Conservation (phyloP, 1,140 invertebrate species). For the Tribolium castaneum region DNA sequence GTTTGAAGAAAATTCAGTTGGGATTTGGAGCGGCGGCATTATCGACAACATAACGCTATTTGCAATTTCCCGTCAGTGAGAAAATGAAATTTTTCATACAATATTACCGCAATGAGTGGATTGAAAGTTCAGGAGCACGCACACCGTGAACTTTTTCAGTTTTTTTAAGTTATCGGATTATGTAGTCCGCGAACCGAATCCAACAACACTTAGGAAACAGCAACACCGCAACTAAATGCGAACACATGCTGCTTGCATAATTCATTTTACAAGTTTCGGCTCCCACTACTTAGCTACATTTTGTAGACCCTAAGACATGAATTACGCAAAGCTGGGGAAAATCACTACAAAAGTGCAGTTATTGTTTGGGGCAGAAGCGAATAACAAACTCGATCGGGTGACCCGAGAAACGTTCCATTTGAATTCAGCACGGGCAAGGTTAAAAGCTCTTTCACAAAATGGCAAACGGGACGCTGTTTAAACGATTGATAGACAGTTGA, state of each 20-base stretch:
- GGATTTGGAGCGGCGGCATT: not conserved
- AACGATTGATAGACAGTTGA: conserved; percentile 26
- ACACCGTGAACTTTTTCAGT: conserved; percentile 7
- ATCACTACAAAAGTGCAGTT: not conserved
- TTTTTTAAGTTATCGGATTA: conserved; percentile 5
- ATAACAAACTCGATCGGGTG: conserved; percentile 15
- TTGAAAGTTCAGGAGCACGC: not conserved
- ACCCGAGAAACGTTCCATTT: conserved; percentile 9
- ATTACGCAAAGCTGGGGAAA: not conserved
- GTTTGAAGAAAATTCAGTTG: not conserved
- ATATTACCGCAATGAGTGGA: not conserved
- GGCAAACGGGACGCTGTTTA: conserved; percentile 6
- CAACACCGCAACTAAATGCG: conserved; percentile 31
- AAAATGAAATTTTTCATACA: not conserved
- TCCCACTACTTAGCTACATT: not conserved
- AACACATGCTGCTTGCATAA: conserved; percentile 35
- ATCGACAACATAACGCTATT: not conserved
- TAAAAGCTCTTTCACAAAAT: conserved; percentile 30
- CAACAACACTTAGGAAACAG: conserved; percentile 18
- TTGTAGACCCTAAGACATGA: not conserved
- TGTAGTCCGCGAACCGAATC: not conserved
- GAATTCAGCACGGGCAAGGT: conserved; percentile 4
- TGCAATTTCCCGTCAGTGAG: not conserved
- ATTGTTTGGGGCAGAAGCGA: not conserved
- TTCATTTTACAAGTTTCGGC: conserved; percentile 27